Base-by-base conservation (phyloP, 2,797 vertebrate species). In the Acrocephalus scirpaceus region DNA sequence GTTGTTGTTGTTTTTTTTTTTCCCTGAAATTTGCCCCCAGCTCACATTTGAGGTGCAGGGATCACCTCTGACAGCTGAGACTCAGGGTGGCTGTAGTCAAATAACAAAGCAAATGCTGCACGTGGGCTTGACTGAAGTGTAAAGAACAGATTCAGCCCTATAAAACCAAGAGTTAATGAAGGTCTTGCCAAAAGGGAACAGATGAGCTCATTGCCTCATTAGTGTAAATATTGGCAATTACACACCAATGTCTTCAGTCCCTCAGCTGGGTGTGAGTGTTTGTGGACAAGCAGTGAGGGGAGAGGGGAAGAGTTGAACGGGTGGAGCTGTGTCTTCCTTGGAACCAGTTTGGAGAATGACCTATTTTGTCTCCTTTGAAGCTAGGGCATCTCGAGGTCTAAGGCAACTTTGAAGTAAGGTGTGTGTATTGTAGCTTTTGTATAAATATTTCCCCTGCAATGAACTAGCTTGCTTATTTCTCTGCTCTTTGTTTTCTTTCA, bases 181-280 rank as follows among this genome's bases (percentile, higher is more conserved):
- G 64, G 51, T 51, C 40, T 64, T 87, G 61, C 77, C 86, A 48
- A 71, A 91, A 76, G 1, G 3, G 60, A 95, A 60, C 83, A 81
- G 77, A 73, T 95, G 71, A 88, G 58, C 82, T 95, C 78, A 67
- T n/a, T 90, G 77, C 38, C 74, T 87, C 21, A 8, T 74, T 78
- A 64, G 69, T 36, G 79, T 56, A 86, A 93, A 71, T 80, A 47
- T 5, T 58, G 27, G 77, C 62, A 84, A 32, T 61, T 71, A 56
- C 44, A 62, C 34, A 13, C 17, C 1, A 71, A 30, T 76, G 65
- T 50, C 88, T 92, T 66, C 79, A 71, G 1, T 67, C 65, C 75
- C 34, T 86, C 67, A 27, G 19, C 32, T 64, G 78, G 22, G 54
- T 50, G 5, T 61, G 66, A 74, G 57, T n/a, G 38, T 74, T 90